A percentile compares a stretch with the other conserved stretches of the same genome.
Conservation (phyloP, 2,113 vertebrate species). For the Girardinichthys multiradiatus region DNA sequence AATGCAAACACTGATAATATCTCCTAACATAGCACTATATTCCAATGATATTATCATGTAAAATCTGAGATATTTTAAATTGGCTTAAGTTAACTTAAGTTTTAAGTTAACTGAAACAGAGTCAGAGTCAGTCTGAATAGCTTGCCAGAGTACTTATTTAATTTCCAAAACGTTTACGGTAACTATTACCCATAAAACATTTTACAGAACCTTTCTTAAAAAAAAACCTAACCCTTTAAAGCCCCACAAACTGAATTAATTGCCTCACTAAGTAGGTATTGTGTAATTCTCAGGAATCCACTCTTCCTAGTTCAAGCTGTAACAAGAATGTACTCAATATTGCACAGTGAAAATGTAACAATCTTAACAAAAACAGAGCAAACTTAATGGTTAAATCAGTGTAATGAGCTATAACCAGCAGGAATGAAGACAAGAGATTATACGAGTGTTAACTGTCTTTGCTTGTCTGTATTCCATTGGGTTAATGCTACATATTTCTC, state of each 20-base stretch:
- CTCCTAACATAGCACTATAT: no score
- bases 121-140: no score
- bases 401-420: conserved; percentile 5
- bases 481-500: conserved; percentile 57
- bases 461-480: conserved; percentile 53
- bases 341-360: neutral
- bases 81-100: no score
- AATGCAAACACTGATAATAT: no score
- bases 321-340: neutral
- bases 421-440: conserved; percentile 35
- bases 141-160: no score
- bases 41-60: no score
- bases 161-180: no score
- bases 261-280: neutral
- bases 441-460: conserved; percentile 13
- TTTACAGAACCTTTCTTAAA: no score
- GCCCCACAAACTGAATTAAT: neutral
- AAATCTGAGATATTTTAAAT: no score
- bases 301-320: neutral
- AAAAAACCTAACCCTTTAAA: neutral
- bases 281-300: neutral
- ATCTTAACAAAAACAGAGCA: conserved; percentile 16
- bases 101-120: no score
- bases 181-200: no score
- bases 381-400: conserved; percentile 25